Evolutionary conservation across 1,140 invertebrate species (phyloP).

Genomic region (Luehdorfia chinensis): DNA sequence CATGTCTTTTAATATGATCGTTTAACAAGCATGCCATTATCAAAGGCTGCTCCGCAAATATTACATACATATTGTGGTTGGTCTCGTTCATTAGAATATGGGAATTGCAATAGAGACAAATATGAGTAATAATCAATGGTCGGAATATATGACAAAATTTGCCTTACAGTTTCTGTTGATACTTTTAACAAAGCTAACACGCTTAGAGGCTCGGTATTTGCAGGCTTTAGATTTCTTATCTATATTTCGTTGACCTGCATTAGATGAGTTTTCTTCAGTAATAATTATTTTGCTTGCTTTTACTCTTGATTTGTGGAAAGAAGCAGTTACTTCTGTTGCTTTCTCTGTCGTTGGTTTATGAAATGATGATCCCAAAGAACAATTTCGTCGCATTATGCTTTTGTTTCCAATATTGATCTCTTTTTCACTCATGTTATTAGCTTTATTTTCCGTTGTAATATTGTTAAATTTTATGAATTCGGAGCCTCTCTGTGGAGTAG

Average conservation of each 20-base stretch:
- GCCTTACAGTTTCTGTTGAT: conserved; percentile 45
- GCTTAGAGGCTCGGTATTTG: conserved; percentile 58
- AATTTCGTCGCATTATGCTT: not conserved
- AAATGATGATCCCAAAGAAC: conserved; percentile 33
- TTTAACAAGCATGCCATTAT: conserved; percentile 43
- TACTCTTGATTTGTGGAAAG: conserved; percentile 29
- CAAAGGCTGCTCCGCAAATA: conserved; percentile 51
- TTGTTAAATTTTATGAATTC: not conserved
- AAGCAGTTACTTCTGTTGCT: conserved; percentile 43
- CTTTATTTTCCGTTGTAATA: not conserved
- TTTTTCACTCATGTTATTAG: not conserved
- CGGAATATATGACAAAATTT: conserved; percentile 44
- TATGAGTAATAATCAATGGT: conserved; percentile 41
- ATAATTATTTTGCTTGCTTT: conserved; percentile 7
- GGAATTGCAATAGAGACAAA: conserved; percentile 30
- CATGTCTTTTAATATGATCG: conserved; percentile 49
- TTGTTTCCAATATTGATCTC: conserved; percentile 1
- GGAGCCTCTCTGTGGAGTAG: not conserved
- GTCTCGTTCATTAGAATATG: conserved; percentile 14
- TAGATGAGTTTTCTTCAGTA: conserved; percentile 24
- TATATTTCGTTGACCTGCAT: not conserved
- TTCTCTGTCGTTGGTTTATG: conserved; percentile 46
- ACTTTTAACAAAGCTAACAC: conserved; percentile 41
- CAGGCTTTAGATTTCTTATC: conserved; percentile 39
- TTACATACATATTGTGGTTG: conserved; percentile 42